Conservation (phyloP, 2,113 vertebrate genomes). For the Vidua chalybeata region DNA sequence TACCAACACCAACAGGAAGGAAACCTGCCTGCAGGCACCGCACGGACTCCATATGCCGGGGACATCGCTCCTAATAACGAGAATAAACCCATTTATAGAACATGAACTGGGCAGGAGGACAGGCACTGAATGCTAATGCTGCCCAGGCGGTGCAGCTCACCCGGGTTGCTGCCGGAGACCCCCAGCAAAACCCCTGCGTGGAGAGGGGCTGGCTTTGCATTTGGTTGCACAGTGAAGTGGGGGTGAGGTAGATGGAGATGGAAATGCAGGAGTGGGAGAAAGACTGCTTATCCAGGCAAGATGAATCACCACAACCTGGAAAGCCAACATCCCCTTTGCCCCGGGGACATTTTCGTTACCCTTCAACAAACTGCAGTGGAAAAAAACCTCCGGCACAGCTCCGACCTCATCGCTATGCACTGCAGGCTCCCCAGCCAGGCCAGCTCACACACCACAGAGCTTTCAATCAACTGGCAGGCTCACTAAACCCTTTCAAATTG, state of each 20-base stretch:
- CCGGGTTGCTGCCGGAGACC: not conserved
- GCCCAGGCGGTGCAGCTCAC: not conserved
- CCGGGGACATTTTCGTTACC: slow-evolving; percentile 29
- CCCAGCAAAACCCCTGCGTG: accelerated
- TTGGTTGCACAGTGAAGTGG: not conserved
- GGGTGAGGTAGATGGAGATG: not conserved
- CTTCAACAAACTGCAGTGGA: slow-evolving; percentile 60
- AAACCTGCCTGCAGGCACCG: slow-evolving; percentile 50
- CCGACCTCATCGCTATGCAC: slow-evolving; percentile 49
- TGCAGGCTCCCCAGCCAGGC: slow-evolving; percentile 54
- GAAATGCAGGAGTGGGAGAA: not conserved
- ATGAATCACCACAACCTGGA: slow-evolving; percentile 33
- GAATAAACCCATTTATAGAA: slow-evolving; percentile 28
- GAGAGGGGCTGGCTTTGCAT: not conserved
- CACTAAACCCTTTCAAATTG: slow-evolving; percentile 72
- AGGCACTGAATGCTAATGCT: slow-evolving; percentile 6
- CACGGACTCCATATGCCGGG: slow-evolving; percentile 33
- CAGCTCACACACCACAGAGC: slow-evolving; percentile 69
- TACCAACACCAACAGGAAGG: slow-evolving; percentile 55
- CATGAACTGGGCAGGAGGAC: not conserved
- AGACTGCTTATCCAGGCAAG: slow-evolving; percentile 30
- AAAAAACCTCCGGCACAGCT: slow-evolving; percentile 24
- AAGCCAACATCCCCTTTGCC: slow-evolving; percentile 34
- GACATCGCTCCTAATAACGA: slow-evolving; percentile 18
- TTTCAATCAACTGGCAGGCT: slow-evolving; percentile 69